Evolutionary conservation across 2,888 invertebrate genomes (phyloP).

Genomic region (Cantharis rufa): DNA sequence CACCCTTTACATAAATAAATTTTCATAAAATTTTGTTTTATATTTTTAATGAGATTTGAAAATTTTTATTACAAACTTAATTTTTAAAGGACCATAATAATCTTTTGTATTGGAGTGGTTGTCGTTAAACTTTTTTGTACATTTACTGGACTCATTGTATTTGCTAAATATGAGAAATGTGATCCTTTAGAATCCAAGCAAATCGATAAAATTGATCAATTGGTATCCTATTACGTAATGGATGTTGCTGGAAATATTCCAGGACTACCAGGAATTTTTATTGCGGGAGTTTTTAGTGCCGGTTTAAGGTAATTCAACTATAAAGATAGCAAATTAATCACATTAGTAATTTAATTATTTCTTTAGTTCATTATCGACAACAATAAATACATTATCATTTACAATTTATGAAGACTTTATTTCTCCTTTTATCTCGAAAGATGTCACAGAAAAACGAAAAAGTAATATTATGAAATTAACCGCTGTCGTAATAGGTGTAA

Average conservation of each 20-base stretch:
- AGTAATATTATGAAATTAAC: constrained; percentile 63
- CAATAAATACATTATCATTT: constrained; percentile 63
- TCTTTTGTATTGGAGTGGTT: constrained; percentile 55
- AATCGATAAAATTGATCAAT: constrained; percentile 59
- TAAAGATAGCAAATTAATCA: not conserved
- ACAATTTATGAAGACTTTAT: constrained; percentile 67
- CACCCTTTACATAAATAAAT: too few species aligned
- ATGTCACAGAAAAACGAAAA: constrained; percentile 57
- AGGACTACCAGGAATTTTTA: constrained; percentile 73
- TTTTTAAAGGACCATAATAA: constrained; percentile 14
- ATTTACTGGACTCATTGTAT: constrained; percentile 64
- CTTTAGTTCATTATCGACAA: constrained; percentile 52
- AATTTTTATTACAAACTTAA: too few species aligned
- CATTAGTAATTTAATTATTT: not conserved
- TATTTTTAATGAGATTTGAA: too few species aligned
- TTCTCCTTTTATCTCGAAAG: constrained; percentile 58
- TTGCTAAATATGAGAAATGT: constrained; percentile 66
- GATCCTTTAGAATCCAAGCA: constrained; percentile 64
- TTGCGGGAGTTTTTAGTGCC: constrained; percentile 74
- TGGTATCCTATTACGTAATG: constrained; percentile 71
- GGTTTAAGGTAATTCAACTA: constrained; percentile 59
- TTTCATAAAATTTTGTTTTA: too few species aligned
- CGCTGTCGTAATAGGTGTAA: constrained; percentile 59
- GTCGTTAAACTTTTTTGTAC: constrained; percentile 62
- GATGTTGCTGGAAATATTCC: constrained; percentile 65